A percentile compares a stretch with the other conserved stretches of the same genome.
phyloP scores from a whole-genome alignment of 1,140 invertebrate species.

The Doryteuthis pealeii region DNA sequence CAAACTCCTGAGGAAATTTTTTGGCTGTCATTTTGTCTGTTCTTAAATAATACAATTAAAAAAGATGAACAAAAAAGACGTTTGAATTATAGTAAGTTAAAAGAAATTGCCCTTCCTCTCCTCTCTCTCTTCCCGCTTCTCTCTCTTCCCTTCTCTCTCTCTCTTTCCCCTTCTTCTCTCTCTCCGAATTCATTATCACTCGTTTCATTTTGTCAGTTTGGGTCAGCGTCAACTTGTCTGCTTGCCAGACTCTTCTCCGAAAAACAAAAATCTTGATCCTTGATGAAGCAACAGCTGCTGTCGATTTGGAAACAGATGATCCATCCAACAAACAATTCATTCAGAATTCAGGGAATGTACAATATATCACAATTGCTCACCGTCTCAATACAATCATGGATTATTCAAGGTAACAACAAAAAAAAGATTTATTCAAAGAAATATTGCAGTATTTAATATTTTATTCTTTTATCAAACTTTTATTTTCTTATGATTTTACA shows the following conservation, averaged over 20 bases:
- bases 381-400: constrained; percentile 93
- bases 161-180: too few species aligned
- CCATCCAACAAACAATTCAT: constrained; percentile 86
- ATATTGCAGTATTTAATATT: constrained; percentile 73
- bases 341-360: constrained; percentile 86
- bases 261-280: constrained; percentile 89
- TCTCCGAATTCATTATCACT: too few species aligned
- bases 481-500: constrained; percentile 91
- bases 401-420: constrained; percentile 40
- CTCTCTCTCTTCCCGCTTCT: too few species aligned
- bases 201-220: constrained; percentile 64
- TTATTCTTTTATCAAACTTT: constrained; percentile 86
- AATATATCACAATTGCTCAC: constrained; percentile 91
- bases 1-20: too few species aligned
- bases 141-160: too few species aligned
- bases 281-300: constrained; percentile 88
- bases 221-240: constrained; percentile 89
- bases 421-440: not conserved
- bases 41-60: too few species aligned
- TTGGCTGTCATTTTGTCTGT: too few species aligned
- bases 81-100: too few species aligned
- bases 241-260: constrained; percentile 80
- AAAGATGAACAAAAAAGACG: too few species aligned
- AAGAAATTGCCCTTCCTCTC: too few species aligned
- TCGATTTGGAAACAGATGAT: constrained; percentile 69